Base-by-base conservation (phyloP, 2,888 invertebrate species). In the Axea sp. region DNA sequence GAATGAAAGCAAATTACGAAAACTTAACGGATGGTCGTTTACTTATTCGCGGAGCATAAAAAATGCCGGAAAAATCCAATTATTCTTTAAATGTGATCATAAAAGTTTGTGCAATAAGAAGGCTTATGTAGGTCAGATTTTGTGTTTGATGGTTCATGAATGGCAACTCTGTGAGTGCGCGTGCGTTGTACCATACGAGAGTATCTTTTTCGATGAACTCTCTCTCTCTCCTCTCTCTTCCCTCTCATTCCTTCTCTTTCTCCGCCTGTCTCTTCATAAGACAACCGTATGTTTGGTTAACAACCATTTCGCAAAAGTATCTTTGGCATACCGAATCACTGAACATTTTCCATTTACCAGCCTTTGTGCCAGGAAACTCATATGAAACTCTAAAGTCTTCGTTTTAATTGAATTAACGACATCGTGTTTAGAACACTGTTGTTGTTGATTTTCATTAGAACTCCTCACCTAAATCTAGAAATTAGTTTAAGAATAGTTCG, bases 161-260 rank as follows among this genome's bases (percentile, higher is more conserved):
- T 83, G 82, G 79, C 51, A 78, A 76, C 76, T 69, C 77, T 79
- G 83, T 83, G 81, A 83, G 83, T 82, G 83, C 82, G 81, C 82
- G 76, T 47, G 64, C 30, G 53, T 19, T 49, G 39, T 15, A 51
- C 41, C 62, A 68, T 53, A 74, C 64, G 53, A 26, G 35, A 60
- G 47, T 47, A 39, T 26, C 39, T 33, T 35, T 79, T 80, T 77
- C 79, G 83, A 83, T 84, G 84, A 83, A 82, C 82, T 81, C 77
- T 55, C 41, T 51, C 41, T n/a, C n/a, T n/a, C n/a, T n/a, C n/a
- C n/a, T n/a, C n/a, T n/a, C n/a, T n/a, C n/a, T n/a, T n/a, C n/a
- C n/a, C n/a, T n/a, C n/a, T n/a, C n/a, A n/a, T n/a, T n/a, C n/a
- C n/a, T n/a, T n/a, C n/a, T n/a, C n/a, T n/a, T n/a, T n/a, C n/a